Evolutionary conservation across 2,888 invertebrate species (phyloP).

Genomic region (Hoplodrina ambigua): DNA sequence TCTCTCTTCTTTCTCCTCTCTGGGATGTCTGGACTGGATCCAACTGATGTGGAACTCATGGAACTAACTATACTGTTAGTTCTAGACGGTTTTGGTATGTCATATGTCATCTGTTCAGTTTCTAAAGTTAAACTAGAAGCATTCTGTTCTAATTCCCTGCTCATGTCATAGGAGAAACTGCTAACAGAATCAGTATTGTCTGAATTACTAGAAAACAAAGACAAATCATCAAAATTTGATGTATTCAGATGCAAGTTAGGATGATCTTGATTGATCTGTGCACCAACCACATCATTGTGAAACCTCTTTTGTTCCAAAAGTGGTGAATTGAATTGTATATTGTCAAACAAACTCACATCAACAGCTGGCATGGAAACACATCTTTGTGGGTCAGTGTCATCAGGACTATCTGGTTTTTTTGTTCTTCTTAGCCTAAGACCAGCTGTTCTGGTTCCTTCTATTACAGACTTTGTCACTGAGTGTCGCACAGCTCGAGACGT

Average conservation of each 20-base stretch:
- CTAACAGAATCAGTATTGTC: slow-evolving; percentile 81
- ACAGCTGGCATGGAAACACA: slow-evolving; percentile 90
- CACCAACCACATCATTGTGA: slow-evolving; percentile 67
- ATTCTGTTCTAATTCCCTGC: slow-evolving; percentile 75
- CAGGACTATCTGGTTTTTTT: slow-evolving; percentile 72
- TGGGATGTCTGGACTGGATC: slow-evolving; percentile 79
- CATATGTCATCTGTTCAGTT: slow-evolving; percentile 79
- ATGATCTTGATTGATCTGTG: slow-evolving; percentile 64
- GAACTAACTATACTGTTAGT: slow-evolving; percentile 79
- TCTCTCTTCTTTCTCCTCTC: slow-evolving; percentile 77
- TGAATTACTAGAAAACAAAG: slow-evolving; percentile 82
- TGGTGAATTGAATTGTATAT: slow-evolving; percentile 92
- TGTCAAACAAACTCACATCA: slow-evolving; percentile 91
- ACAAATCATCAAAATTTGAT: slow-evolving; percentile 80
- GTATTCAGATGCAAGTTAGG: slow-evolving; percentile 77
- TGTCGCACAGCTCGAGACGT: slow-evolving; percentile 88
- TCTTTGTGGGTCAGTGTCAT: slow-evolving; percentile 77
- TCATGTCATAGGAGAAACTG: slow-evolving; percentile 78
- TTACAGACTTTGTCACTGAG: slow-evolving; percentile 91
- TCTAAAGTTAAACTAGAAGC: slow-evolving; percentile 64
- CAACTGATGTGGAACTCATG: slow-evolving; percentile 55
- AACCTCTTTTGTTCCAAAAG: slow-evolving; percentile 84
- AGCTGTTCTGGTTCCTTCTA: slow-evolving; percentile 91
- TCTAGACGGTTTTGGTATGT: slow-evolving; percentile 80
- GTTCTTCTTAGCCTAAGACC: slow-evolving; percentile 84